Evolutionary conservation across 1,140 invertebrate species (phyloP), one percentile per base, ranked within the genome.

Genomic region (Camponotus floridanus): DNA sequence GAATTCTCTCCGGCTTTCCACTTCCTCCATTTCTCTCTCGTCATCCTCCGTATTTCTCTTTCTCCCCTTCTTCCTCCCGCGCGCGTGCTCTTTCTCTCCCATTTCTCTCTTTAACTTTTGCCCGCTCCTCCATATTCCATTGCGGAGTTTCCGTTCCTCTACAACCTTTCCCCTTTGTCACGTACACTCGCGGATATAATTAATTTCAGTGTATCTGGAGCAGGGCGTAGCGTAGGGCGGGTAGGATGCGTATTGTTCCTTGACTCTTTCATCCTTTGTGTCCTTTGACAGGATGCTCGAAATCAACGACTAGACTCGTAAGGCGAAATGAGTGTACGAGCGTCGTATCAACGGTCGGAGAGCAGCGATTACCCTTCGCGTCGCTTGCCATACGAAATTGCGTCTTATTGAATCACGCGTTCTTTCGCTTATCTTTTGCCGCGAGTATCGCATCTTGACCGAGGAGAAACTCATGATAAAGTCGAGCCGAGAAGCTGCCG

Each of bases 201-300:
- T 90, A 91, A 91, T 91, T 91, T 85, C 86, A 73, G 89, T 87
- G 84, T 90, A 88, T 91, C 76, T 90, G 83, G 70, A 55, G 62
- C 76, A 39, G 39, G 65, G 36, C 57, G 57, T 39, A 55, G 48
- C 36, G 64, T 7, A 36, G n/a, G 76, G 65, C 62, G 76, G 78
- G 70, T 67, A 80, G 67, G 68, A 87, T 57, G 64, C 55, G 67
- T 87, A 90, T 90, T 90, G 86, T 88, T 90, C 83, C 83, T 86
- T 65, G 71, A 88, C 88, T 86, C 74, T 90, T 86, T 86, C 57
- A 76, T 55, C 81, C 79, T 90, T 86, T 91, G 64, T 91, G 59
- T 78, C 68, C 68, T 83, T 86, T 88, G 81, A 86, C 78, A 68
- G 45, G 13, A 78, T 59, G 48, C 74, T 70, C 55, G 71, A 65